Evolutionary conservation across 2,888 invertebrate genomes (phyloP).

Genomic region (Atethmia centrago): DNA sequence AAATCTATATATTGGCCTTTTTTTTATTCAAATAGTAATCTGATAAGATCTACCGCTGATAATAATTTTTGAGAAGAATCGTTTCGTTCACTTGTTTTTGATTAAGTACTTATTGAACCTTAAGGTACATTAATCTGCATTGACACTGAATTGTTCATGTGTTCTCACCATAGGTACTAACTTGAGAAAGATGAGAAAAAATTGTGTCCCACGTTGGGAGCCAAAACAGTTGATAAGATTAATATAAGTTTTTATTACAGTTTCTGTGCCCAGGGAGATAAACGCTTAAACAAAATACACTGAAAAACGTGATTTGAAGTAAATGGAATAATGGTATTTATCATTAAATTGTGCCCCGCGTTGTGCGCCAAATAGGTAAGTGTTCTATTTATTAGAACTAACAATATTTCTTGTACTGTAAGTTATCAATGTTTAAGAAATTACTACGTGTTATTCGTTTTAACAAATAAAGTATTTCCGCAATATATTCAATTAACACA

Average conservation of each 20-base stretch:
- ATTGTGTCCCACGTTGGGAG: not conserved
- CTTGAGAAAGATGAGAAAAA: not conserved
- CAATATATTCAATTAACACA: not conserved
- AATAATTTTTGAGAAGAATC: not conserved
- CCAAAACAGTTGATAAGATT: slow-evolving; percentile 1
- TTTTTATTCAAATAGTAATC: slow-evolving; percentile 1
- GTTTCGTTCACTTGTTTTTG: not conserved
- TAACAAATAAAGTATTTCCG: not conserved
- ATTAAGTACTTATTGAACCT: too few relatives aligned
- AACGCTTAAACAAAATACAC: not conserved
- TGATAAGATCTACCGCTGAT: not conserved
- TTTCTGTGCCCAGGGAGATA: not conserved
- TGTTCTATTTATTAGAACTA: not conserved
- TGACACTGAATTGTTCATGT: not conserved
- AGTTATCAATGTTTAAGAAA: not conserved
- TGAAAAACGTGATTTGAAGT: not conserved
- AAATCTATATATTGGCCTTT: not conserved
- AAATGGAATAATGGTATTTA: not conserved
- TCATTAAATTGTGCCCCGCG: not conserved
- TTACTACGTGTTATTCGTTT: not conserved
- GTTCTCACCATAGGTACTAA: not conserved
- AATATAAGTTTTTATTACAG: not conserved
- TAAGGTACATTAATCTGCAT: not conserved
- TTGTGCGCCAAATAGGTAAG: not conserved
- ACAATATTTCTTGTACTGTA: not conserved